phyloP scores from a whole-genome alignment of 2,888 invertebrate species.

The Parasteatoda lunata region DNA sequence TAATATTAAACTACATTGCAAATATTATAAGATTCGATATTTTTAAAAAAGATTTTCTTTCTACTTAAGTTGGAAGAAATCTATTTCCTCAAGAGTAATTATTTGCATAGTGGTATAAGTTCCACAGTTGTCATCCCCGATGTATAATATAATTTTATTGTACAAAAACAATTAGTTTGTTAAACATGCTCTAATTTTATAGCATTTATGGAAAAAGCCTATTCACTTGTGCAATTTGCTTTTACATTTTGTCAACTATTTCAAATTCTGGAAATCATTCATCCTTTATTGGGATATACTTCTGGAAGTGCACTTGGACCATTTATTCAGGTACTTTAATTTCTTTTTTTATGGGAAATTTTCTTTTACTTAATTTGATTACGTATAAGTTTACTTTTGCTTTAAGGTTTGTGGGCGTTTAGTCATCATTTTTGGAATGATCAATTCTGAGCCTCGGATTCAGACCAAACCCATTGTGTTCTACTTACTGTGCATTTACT shows the following conservation, averaged over 20 bases:
- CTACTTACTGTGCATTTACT: conserved; percentile 90
- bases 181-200: conserved; percentile 44
- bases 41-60: no score
- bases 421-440: conserved; percentile 86
- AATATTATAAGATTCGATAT: no score
- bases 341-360: background rate
- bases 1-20: no score
- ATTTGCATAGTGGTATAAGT: no score
- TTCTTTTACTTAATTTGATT: background rate
- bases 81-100: no score
- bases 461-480: conserved; percentile 90
- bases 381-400: background rate
- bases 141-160: no score
- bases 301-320: conserved; percentile 84
- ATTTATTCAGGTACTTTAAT: conserved; percentile 80
- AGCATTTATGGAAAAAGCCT: conserved; percentile 82
- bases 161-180: no score
- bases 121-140: no score
- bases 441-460: conserved; percentile 88
- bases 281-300: conserved; percentile 91
- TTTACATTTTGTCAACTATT: conserved; percentile 87
- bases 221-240: conserved; percentile 83
- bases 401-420: conserved; percentile 82
- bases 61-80: no score
- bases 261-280: conserved; percentile 90